These are phyloP conservation scores for Lepidurus arcticus DNA, from an alignment of 1,140 invertebrate species.

Conservation along the genomic window DNA sequence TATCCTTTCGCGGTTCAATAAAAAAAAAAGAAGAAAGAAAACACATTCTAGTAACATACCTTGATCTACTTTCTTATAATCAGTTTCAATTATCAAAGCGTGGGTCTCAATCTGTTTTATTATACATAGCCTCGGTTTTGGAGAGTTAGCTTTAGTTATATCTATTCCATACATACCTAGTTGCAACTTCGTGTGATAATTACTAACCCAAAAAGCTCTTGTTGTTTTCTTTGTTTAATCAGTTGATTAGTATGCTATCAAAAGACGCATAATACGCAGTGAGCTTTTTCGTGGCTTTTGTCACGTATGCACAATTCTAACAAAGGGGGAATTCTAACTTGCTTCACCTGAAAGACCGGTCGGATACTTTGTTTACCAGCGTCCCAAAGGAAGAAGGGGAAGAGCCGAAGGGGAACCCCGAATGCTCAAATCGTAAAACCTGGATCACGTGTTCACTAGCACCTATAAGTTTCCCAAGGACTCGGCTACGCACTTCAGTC, in stretches of 20 bases:
- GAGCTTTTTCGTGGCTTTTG: neutral
- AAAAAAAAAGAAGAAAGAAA: no score
- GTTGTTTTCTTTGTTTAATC: neutral
- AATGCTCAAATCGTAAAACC: neutral
- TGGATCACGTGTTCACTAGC: neutral
- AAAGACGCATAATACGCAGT: neutral
- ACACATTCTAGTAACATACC: no score
- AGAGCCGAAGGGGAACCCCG: neutral
- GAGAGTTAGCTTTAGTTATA: no score
- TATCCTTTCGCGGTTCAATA: no score
- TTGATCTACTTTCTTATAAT: no score
- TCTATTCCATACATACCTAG: no score
- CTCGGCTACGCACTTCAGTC: neutral
- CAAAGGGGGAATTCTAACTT: neutral
- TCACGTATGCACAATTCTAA: conserved; percentile 4
- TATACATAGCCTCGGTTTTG: no score
- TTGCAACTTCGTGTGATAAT: no score
- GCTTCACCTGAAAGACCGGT: conserved; percentile 13
- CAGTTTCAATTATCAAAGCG: no score
- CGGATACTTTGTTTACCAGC: neutral
- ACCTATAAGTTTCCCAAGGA: neutral
- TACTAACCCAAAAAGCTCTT: neutral
- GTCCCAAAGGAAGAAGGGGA: neutral
- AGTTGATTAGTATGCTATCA: neutral
- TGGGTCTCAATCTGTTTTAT: no score